Base-by-base conservation (phyloP, 1,140 invertebrate species). In the Drosophila arawakana region DNA sequence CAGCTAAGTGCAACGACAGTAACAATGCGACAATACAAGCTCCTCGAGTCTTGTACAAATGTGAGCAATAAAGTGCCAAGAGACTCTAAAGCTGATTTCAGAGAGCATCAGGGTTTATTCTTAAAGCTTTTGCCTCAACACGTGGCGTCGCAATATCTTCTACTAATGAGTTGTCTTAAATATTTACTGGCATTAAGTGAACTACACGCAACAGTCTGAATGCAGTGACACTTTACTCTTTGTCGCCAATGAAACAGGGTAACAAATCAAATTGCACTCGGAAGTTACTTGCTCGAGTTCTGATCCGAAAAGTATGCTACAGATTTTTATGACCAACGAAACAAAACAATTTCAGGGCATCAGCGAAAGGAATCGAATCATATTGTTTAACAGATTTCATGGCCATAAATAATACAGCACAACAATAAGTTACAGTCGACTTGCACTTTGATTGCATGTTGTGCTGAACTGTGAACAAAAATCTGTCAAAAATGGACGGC, bases 161-260 rank as follows among this genome's bases (percentile, higher is more conserved):
- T 47, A 58, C 84, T 84, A 89, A 89, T 88, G 78, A 89, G 65
- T 72, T 73, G 57, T 37, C 80, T 84, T 71, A 89, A 84, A 75
- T 81, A 76, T 84, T 83, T 65, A 71, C 63, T 49, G 43, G 10
- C 46, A 35, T 67, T 13, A 35, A 49, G 61, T 18, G 52, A 57
- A 46, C 60, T 50, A 61, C 11, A 57, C 52, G 41, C 8, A 76
- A 65, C 30, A 30, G 10, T 10, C 47, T 11, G 6, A 13, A 62
- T 13, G 2, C 35, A 41, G 8, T 35, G 9, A 47, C 18, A 30
- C 1, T 9, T n/a, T n/a, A 30, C 18, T 41, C 25, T 5, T 9
- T n/a, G 39, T 7, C 41, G 34, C 30, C 35, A 60, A 47, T 11
- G 34, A 13, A 46, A 63, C 63, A 54, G 11, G 35, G 35, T 61